phyloP scores from a whole-genome alignment of 2,113 vertebrate genomes.

The Oceanites oceanicus region DNA sequence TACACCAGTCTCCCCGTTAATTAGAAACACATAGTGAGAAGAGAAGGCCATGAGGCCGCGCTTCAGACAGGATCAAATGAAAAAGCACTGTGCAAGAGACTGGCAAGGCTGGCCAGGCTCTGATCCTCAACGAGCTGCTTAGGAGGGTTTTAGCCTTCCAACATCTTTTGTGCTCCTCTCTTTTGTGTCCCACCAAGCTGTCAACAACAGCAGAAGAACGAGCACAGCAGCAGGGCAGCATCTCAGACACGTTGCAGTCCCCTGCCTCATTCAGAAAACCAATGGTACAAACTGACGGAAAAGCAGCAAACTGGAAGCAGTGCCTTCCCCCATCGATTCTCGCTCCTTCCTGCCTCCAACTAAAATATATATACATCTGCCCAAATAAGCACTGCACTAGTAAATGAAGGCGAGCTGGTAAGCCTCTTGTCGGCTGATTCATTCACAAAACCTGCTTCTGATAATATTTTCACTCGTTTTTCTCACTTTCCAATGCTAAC shows the following conservation, averaged over 20 bases:
- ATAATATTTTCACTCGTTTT: slow-evolving; percentile 61
- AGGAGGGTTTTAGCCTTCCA: background rate
- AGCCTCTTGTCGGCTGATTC: slow-evolving; percentile 61
- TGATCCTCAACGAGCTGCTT: background rate
- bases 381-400: slow-evolving; percentile 58
- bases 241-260: background rate
- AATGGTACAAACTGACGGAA: background rate
- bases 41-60: background rate
- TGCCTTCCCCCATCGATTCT: slow-evolving; percentile 9
- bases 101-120: background rate
- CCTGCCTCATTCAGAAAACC: slow-evolving; percentile 24
- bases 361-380: slow-evolving; percentile 59
- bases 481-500: slow-evolving; percentile 62
- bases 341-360: slow-evolving; percentile 37
- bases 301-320: slow-evolving; percentile 14
- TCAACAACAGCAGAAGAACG: background rate
- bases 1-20: slow-evolving; percentile 33
- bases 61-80: slow-evolving; percentile 24
- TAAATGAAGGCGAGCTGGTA: slow-evolving; percentile 61
- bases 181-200: background rate
- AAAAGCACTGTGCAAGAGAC: slow-evolving; percentile 10
- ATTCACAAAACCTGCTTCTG: slow-evolving; percentile 71
- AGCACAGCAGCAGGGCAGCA: background rate
- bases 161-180: background rate
- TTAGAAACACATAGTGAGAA: slow-evolving; percentile 60